These are phyloP conservation scores for Drosophila rellima DNA, from an alignment of 2,888 invertebrate species.

Conservation along the genomic window DNA sequence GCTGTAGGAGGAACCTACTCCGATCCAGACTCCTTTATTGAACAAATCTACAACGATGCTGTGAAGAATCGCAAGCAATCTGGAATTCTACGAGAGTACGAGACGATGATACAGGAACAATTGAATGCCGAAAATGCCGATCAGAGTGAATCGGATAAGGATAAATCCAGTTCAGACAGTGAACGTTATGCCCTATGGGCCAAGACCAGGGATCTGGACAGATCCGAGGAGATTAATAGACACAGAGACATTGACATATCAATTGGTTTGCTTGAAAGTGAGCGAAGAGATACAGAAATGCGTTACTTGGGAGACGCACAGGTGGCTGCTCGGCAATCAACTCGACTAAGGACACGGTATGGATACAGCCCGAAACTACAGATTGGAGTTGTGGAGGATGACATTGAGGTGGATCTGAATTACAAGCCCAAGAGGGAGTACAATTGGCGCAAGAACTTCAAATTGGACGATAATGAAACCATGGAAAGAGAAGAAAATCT, in stretches of 20 bases:
- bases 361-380: constrained; percentile 82
- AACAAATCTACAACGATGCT: constrained; percentile 85
- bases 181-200: constrained; percentile 79
- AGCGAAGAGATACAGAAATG: constrained; percentile 77
- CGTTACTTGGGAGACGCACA: constrained; percentile 83
- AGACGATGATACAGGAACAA: constrained; percentile 80
- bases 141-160: constrained; percentile 65
- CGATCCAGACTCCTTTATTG: constrained; percentile 83
- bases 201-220: constrained; percentile 65
- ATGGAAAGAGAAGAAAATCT: background rate
- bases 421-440: constrained; percentile 84
- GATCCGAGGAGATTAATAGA: constrained; percentile 46
- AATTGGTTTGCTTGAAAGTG: constrained; percentile 73
- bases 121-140: constrained; percentile 54
- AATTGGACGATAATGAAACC: constrained; percentile 75
- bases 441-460: constrained; percentile 85
- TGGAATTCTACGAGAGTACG: constrained; percentile 83
- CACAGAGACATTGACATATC: constrained; percentile 62
- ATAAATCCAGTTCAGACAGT: constrained; percentile 66
- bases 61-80: constrained; percentile 84
- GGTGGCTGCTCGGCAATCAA: constrained; percentile 75
- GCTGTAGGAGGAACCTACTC: constrained; percentile 81
- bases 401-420: constrained; percentile 82
- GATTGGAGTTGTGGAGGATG: constrained; percentile 58
- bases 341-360: constrained; percentile 83